Base-by-base conservation (phyloP, 2,797 vertebrate species). In the Serranus cabrilla region DNA sequence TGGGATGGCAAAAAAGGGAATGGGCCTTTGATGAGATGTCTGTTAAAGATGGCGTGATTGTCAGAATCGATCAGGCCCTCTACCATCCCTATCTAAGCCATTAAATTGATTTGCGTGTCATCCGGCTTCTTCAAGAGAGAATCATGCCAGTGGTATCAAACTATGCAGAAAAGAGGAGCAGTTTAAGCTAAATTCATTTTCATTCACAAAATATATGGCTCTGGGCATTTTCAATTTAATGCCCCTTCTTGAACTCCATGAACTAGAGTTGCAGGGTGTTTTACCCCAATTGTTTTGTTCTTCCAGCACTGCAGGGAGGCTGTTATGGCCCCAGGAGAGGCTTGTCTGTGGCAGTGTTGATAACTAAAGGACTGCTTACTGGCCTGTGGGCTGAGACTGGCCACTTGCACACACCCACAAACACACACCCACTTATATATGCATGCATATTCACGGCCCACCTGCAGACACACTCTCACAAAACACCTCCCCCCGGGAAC, bases 1-100 rank as follows among this genome's bases (percentile, higher is more conserved):
- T 89, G 84, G 83, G 78, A 87, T 89, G 83, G 88, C 62, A 18
- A 81, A 73, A 80, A 65, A 63, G 49, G 83, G 84, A 88, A 88
- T 82, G 83, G 80, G 77, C 49, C 85, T 89, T 88, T 91, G 91
- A 93, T 90, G 90, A 91, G 88, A 87, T 71, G 88, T 84, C 84
- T 78, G 89, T 82, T 89, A 82, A 87, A 88, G 74, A 92, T 78
- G 88, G 76, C 34, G 67, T 76, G 84, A 92, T 87, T 89, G 85
- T 88, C 83, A 81, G 82, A 85, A 90, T 92, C 80, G 88, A 92
- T 93, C 90, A 83, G 77, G 54, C 18, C 64, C 49, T 77, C 80
- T 4, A 56, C 79, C 65, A 39, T 80, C 69, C 66, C 81, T 18
- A 74, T 82, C 56, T 16, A 27, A 75, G 85, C 81, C 71, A 76